Evolutionary conservation across 2,113 vertebrate genomes (phyloP), one percentile per base, ranked within the genome.

Genomic region (Aplodontia rufa): DNA sequence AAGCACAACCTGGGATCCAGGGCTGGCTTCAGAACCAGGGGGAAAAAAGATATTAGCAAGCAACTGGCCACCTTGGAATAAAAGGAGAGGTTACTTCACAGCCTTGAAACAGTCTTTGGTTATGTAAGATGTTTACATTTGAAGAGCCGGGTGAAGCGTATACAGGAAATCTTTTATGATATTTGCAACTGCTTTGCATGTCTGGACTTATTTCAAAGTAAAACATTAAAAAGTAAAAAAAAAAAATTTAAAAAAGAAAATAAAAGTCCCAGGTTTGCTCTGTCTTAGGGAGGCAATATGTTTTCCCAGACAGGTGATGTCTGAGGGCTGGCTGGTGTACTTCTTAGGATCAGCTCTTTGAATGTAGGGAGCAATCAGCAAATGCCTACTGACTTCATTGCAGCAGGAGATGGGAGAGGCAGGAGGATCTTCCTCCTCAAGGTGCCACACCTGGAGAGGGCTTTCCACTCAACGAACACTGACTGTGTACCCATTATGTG

Each of bases 401-500:
- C 8, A 14, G 2, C 0, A 0, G 78, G 51, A 91, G 42, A 35
- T 0, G 24, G 26, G 30, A 53, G 87, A 60, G 71, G 68, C 30
- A 10, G 42, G 0, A 16, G 68, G 55, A 12, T 5, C 13, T 35
- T 74, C 28, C 68, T 47, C 26, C 8, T 1, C 3, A 22, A 35
- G 42, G 71, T 72, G 2, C 58, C 58, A 2, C 1, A 7, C 0
- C 0, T 14, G 35, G 42, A n/a, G 42, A 19, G 51, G 35, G 7
- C 8, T 35, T 32, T 28, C 49, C 8, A 4, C 30, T 75, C 17
- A 26, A 35, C 24, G 13, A 82, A 37, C 24, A 84, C 5, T 35
- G 42, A 47, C 0, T 8, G 37, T 20, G 17, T 3, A 8, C 64
- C 64, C 71, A 9, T 8, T 20, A 9, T 0, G 0, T 17, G 7